Conservation (phyloP, 2,888 invertebrate species). For the Macrophya alboannulata region DNA sequence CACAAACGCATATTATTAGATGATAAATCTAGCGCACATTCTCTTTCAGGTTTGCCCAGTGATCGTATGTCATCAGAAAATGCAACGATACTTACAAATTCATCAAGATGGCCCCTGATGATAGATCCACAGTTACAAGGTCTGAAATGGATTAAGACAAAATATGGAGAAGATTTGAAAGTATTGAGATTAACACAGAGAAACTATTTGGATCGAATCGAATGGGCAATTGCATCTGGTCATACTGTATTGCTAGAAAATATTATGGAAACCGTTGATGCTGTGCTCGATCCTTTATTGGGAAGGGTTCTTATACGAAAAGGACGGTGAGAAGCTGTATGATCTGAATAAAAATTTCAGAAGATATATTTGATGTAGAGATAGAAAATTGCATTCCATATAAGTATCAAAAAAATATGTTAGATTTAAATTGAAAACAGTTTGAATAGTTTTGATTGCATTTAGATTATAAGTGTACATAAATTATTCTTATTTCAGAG, state of each 20-base stretch:
- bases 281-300: conserved; percentile 94
- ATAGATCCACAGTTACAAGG: conserved; percentile 97
- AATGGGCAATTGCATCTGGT: conserved; percentile 88
- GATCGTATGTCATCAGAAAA: conserved; percentile 98
- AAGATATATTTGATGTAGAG: background rate
- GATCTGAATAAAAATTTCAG: background rate
- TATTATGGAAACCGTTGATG: conserved; percentile 94
- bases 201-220: conserved; percentile 92
- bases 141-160: conserved; percentile 97
- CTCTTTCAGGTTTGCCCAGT: conserved; percentile 86
- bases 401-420: background rate
- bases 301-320: conserved; percentile 94
- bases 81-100: conserved; percentile 94
- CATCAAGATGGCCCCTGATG: conserved; percentile 96
- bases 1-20: background rate
- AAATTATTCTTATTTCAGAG: conserved; percentile 75
- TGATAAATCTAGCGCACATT: background rate
- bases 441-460: too few relatives aligned
- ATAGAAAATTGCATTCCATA: background rate
- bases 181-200: conserved; percentile 90
- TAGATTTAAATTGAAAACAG: too few relatives aligned
- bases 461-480: background rate
- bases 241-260: conserved; percentile 92
- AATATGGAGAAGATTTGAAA: conserved; percentile 88
- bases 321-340: conserved; percentile 82